Conservation (phyloP, 2,113 vertebrate genomes). For the Semicossyphus pulcher region DNA sequence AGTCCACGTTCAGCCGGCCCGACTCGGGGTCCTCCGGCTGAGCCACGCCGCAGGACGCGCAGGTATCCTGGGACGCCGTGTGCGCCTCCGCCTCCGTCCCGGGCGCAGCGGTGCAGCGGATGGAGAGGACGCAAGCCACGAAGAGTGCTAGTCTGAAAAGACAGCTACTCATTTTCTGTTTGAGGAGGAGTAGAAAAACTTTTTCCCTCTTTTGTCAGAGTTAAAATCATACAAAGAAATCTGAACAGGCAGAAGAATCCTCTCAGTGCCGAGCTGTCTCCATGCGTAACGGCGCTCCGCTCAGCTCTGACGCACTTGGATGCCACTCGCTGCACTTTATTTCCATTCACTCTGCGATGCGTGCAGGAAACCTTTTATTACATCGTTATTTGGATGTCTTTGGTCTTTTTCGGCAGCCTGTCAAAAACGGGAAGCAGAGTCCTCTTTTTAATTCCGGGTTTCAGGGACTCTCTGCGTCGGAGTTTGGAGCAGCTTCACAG, state of each 20-base stretch:
- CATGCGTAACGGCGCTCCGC: constrained; percentile 46
- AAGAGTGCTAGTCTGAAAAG: constrained; percentile 72
- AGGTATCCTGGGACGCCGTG: constrained; percentile 84
- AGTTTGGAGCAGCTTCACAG: constrained; percentile 26
- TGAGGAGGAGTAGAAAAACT: constrained; percentile 33
- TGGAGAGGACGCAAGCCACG: constrained; percentile 73
- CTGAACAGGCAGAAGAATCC: neutral
- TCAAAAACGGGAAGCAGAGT: neutral
- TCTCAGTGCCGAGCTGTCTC: constrained; percentile 28
- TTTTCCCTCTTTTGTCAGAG: constrained; percentile 27
- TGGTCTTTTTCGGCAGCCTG: constrained; percentile 32
- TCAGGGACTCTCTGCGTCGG: neutral
- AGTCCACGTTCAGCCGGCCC: constrained; percentile 90
- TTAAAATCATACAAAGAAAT: neutral
- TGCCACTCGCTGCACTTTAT: neutral
- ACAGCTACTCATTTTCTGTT: constrained; percentile 78
- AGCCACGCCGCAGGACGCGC: constrained; percentile 90
- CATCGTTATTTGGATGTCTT: constrained; percentile 39
- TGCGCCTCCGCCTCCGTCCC: constrained; percentile 81
- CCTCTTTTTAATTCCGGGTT: neutral
- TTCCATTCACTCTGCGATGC: constrained; percentile 11
- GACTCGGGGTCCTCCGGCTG: constrained; percentile 82
- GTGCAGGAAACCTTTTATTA: constrained; percentile 7
- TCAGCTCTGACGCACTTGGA: constrained; percentile 33
- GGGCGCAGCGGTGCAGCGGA: constrained; percentile 81